Evolutionary conservation across 2,113 vertebrate species (phyloP).

Genomic region (Oryzias melastigma): DNA sequence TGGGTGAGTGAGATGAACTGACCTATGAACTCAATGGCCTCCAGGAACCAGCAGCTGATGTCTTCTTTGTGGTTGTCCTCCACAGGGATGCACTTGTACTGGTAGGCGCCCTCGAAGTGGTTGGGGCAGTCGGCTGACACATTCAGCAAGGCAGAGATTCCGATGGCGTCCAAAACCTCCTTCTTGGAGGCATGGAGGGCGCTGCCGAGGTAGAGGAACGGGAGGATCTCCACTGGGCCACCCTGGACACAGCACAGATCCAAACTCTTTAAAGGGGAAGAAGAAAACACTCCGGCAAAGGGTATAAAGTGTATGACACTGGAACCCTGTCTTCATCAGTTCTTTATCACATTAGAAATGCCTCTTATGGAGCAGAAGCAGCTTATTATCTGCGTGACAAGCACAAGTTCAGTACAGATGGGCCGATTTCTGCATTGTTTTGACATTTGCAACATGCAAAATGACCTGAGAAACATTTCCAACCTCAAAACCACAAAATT

Average conservation of each 20-base stretch:
- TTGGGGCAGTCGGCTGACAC: slow-evolving; percentile 97
- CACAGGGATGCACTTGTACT: slow-evolving; percentile 96
- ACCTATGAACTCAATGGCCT: slow-evolving; percentile 99
- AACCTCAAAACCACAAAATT: not conserved
- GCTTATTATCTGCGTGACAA: slow-evolving; percentile 37
- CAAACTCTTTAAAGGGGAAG: not conserved
- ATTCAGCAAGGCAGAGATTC: slow-evolving; percentile 94
- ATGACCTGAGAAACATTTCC: not conserved
- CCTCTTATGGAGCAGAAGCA: slow-evolving; percentile 14
- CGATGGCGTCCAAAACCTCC: slow-evolving; percentile 89
- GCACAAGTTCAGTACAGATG: slow-evolving; percentile 13
- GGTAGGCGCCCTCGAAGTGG: slow-evolving; percentile 94
- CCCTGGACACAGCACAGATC: slow-evolving; percentile 74
- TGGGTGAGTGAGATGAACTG: slow-evolving; percentile 48
- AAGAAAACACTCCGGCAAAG: slow-evolving; percentile 15
- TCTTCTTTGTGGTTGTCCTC: slow-evolving; percentile 98
- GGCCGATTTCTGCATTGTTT: not conserved
- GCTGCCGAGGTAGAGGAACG: slow-evolving; percentile 95
- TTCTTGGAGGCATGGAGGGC: slow-evolving; percentile 95
- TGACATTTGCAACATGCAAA: no score
- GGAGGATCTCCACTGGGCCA: slow-evolving; percentile 95
- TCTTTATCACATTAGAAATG: slow-evolving; percentile 33
- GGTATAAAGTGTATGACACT: slow-evolving; percentile 19
- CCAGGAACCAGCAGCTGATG: slow-evolving; percentile 98
- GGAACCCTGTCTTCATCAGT: slow-evolving; percentile 31